Evolutionary conservation across 2,797 vertebrate species (phyloP).

Genomic region (Ctenopoma multispine): DNA sequence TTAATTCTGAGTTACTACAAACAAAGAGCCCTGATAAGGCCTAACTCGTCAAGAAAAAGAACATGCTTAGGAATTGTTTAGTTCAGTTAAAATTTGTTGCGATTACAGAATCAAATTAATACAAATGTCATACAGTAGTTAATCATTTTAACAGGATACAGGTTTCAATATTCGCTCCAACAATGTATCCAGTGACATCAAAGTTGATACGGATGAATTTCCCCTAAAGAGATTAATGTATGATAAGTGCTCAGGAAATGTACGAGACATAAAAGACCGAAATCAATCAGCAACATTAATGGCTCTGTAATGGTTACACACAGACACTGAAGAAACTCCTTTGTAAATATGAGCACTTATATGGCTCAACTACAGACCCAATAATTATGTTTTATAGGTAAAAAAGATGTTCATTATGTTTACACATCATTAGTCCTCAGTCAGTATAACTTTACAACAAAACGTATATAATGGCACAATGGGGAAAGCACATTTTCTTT

Average conservation of each 20-base stretch:
- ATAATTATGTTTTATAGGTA: background rate
- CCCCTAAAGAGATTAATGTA: conserved; percentile 71
- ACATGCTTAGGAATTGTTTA: too few relatives aligned
- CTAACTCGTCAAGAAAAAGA: too few relatives aligned
- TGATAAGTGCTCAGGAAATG: conserved; percentile 27
- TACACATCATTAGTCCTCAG: background rate
- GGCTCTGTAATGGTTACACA: conserved; percentile 5
- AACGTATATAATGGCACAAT: background rate
- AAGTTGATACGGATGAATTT: conserved; percentile 88
- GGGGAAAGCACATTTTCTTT: background rate
- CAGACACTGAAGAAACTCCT: conserved; percentile 1
- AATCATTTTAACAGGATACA: conserved; percentile 77
- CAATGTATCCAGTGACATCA: conserved; percentile 92
- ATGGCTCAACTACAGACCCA: background rate
- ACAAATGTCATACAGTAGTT: too few relatives aligned
- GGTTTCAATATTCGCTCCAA: conserved; percentile 93
- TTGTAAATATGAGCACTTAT: conserved; percentile 11
- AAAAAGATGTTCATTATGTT: background rate
- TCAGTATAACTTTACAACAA: too few relatives aligned
- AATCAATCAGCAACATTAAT: background rate
- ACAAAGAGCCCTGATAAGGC: too few relatives aligned
- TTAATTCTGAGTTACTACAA: too few relatives aligned
- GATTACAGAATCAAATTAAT: background rate
- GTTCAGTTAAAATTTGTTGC: background rate
- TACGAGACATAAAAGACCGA: conserved; percentile 14